A percentile compares a stretch with the other conserved stretches of the same genome.
phyloP scores from a whole-genome alignment of 2,113 vertebrate genomes.

The Ictalurus furcatus region DNA sequence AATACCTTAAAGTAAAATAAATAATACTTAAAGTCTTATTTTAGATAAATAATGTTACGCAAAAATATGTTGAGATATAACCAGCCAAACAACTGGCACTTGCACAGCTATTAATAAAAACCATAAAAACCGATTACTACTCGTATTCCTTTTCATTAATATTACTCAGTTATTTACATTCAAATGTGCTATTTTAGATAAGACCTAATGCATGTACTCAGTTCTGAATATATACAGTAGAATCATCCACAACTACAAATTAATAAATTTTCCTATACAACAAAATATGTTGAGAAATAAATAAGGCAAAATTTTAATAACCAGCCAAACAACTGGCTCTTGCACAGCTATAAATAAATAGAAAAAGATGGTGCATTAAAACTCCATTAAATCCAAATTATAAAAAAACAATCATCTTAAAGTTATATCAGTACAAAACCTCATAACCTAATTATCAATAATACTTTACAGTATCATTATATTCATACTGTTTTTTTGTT shows the following conservation, averaged over 20 bases:
- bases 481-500: not conserved
- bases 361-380: not conserved
- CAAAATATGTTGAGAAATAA: not conserved
- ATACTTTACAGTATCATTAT: not conserved
- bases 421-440: not conserved
- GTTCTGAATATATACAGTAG: not conserved
- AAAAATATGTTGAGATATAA: no score
- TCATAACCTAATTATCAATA: not conserved
- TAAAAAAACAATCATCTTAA: not conserved
- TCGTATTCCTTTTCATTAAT: not conserved
- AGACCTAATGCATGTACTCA: not conserved
- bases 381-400: not conserved
- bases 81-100: no score
- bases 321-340: not conserved
- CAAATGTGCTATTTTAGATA: not conserved
- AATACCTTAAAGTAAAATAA: no score
- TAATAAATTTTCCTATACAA: not conserved
- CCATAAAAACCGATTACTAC: no score
- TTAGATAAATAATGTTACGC: no score
- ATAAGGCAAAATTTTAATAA: not conserved
- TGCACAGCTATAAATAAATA: not conserved
- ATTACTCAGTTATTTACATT: not conserved
- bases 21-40: no score
- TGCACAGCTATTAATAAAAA: no score
- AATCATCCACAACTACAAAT: not conserved